phyloP scores from a whole-genome alignment of 2,113 vertebrate species.

The Prunella fulvescens region DNA sequence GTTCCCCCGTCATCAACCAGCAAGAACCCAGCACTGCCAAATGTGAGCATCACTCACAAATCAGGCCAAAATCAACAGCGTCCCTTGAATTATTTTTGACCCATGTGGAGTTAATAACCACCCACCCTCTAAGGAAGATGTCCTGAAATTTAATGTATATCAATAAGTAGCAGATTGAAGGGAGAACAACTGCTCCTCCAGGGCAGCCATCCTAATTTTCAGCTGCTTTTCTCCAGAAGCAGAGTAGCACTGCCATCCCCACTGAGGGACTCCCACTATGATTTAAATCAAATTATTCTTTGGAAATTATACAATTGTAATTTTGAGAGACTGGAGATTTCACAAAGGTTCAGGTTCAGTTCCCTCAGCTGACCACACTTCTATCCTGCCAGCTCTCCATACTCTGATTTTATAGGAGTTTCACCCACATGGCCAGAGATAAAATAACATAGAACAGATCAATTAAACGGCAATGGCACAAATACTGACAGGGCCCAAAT shows the following conservation, averaged over 20 bases:
- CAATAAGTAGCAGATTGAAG: neutral
- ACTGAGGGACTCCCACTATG: fast-evolving
- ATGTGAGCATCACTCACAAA: neutral
- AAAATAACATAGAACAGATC: neutral
- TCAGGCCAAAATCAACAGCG: neutral
- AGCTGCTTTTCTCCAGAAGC: neutral
- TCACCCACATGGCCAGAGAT: neutral
- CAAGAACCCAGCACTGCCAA: neutral
- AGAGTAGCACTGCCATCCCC: neutral
- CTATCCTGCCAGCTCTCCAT: neutral
- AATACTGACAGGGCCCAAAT: neutral
- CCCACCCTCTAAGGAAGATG: fast-evolving
- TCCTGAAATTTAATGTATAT: neutral
- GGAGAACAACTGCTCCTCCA: neutral
- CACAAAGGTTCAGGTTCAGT: neutral
- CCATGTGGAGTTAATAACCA: neutral
- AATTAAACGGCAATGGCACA: neutral
- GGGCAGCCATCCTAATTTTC: neutral
- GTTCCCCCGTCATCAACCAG: neutral
- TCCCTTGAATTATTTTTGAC: neutral
- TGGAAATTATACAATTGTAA: neutral
- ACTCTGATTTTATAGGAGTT: neutral
- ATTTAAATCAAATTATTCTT: neutral
- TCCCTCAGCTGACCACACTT: neutral
- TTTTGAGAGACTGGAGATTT: neutral